A percentile compares a stretch with the other conserved stretches of the same genome.
Evolutionary conservation across 1,140 invertebrate genomes (phyloP).

Genomic region (Euwallacea fornicatus): DNA sequence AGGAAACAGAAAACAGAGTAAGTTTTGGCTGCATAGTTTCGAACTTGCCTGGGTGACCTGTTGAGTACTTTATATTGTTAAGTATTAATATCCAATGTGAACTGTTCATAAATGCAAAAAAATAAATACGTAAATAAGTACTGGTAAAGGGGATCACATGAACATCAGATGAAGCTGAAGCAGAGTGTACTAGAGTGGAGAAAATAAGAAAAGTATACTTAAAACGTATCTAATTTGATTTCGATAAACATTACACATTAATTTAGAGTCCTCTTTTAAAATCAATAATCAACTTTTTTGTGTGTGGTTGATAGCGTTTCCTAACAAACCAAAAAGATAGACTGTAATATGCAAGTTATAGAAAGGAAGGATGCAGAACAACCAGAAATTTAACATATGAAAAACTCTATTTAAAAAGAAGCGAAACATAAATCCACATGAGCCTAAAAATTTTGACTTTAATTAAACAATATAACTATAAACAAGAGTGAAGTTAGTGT

Average conservation of each 20-base stretch:
- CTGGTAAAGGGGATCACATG: background rate
- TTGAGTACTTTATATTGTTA: background rate
- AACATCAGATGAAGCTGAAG: background rate
- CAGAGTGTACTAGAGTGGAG: background rate
- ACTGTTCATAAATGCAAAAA: background rate
- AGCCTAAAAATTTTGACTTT: too few species aligned
- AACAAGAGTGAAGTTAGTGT: too few species aligned
- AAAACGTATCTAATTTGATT: background rate
- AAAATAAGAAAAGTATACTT: background rate
- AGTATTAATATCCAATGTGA: background rate
- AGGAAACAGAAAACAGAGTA: constrained; percentile 6
- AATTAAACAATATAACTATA: too few species aligned
- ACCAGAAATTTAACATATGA: too few species aligned
- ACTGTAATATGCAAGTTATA: too few species aligned
- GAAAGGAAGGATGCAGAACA: too few species aligned
- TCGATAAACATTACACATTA: background rate
- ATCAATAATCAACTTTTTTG: background rate
- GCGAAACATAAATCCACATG: too few species aligned
- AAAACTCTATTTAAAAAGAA: too few species aligned
- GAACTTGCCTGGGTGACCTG: background rate
- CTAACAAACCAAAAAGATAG: background rate
- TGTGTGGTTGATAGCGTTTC: background rate
- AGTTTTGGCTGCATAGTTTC: background rate
- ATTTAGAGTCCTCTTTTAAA: background rate
- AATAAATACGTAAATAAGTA: too few species aligned